Evolutionary conservation across 2,797 vertebrate species (phyloP).

Genomic region (Morelia viridis): DNA sequence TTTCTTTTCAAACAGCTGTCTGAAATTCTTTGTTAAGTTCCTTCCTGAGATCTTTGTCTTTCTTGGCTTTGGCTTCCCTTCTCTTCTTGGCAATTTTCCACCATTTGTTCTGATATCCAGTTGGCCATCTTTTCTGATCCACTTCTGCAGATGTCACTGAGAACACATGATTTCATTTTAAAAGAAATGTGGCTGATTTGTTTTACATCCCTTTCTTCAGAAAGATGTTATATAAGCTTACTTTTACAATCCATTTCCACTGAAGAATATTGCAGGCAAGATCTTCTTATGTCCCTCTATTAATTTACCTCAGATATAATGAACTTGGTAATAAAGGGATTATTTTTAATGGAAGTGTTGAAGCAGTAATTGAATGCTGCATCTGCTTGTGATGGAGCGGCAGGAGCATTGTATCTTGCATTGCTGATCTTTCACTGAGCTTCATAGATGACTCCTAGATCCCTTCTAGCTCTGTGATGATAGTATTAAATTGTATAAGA

Average conservation of each 20-base stretch:
- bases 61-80: too few relatives aligned
- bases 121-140: too few relatives aligned
- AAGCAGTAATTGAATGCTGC: background rate
- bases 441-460: background rate
- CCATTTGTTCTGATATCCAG: too few relatives aligned
- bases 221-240: constrained; percentile 30
- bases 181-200: background rate
- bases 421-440: background rate
- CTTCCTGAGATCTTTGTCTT: too few relatives aligned
- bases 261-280: constrained; percentile 22
- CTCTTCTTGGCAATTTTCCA: too few relatives aligned
- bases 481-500: background rate
- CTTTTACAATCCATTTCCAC: constrained; percentile 29
- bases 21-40: too few relatives aligned
- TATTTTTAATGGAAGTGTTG: background rate
- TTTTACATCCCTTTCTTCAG: constrained; percentile 3
- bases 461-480: background rate
- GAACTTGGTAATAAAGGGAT: background rate
- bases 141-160: too few relatives aligned
- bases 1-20: too few relatives aligned
- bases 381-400: too few relatives aligned
- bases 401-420: too few relatives aligned
- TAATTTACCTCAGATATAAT: background rate
- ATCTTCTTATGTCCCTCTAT: background rate
- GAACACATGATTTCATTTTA: too few relatives aligned